Conservation (phyloP, 2,113 vertebrate genomes). For the Raphicerus campestris region DNA sequence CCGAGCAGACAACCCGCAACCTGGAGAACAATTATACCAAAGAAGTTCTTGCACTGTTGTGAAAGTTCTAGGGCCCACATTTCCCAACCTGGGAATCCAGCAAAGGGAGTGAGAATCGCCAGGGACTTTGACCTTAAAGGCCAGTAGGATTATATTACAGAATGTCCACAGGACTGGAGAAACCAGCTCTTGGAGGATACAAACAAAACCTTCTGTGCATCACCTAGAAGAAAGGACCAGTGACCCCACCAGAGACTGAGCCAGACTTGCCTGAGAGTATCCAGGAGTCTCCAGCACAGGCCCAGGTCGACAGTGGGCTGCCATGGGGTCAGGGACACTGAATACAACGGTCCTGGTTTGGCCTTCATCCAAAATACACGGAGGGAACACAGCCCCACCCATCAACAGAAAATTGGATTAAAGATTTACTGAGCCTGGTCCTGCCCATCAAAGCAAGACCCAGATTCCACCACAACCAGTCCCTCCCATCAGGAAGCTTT, state of each 20-base stretch:
- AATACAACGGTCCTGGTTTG: not conserved
- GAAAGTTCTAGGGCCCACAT: not conserved
- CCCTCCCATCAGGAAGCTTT: not conserved
- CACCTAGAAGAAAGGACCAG: not conserved
- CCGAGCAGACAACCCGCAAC: not conserved
- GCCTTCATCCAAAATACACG: not conserved
- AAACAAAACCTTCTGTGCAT: not conserved
- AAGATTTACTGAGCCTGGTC: not conserved
- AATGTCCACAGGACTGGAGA: not conserved
- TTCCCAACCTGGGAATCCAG: not conserved
- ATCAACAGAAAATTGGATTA: not conserved
- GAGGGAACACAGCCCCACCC: not conserved
- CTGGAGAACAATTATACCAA: not conserved
- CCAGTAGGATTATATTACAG: not conserved
- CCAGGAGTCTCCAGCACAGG: fast-evolving
- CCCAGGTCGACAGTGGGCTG: not conserved
- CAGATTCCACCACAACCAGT: not conserved
- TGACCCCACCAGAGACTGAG: not conserved
- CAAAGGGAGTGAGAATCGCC: not conserved
- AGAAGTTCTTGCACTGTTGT: not conserved
- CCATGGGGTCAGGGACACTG: not conserved
- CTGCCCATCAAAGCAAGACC: not conserved
- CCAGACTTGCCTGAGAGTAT: not conserved
- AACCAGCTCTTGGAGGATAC: not conserved
- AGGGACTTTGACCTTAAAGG: not conserved